Conservation (phyloP, 2,797 vertebrate species). For the Pangasius djambal region DNA sequence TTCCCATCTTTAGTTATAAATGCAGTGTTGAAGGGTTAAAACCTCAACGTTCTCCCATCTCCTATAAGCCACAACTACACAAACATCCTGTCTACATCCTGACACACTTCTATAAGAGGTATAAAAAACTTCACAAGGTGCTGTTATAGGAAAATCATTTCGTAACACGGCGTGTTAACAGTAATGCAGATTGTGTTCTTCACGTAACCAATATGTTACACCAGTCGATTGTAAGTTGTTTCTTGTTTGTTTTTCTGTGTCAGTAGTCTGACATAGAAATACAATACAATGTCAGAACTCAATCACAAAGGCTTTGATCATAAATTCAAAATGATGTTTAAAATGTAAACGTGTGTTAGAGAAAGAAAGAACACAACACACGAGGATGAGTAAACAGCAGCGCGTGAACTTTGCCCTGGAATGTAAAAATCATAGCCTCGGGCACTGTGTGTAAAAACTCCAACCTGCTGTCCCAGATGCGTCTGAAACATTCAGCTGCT, state of each 20-base stretch:
- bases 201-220: too few species aligned
- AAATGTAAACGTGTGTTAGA: not conserved
- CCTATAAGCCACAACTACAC: not conserved
- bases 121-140: not conserved
- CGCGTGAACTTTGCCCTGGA: not conserved
- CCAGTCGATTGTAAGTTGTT: not conserved
- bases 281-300: too few species aligned
- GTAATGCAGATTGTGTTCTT: too few species aligned
- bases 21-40: not conserved
- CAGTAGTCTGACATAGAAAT: too few species aligned
- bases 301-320: not conserved
- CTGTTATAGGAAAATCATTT: not conserved
- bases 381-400: not conserved
- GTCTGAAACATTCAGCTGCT: conserved; percentile 21
- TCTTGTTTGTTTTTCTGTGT: not conserved
- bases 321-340: not conserved
- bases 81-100: not conserved
- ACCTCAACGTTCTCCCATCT: not conserved
- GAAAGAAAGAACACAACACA: not conserved
- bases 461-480: not conserved
- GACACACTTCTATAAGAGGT: not conserved
- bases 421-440: conserved; percentile 18
- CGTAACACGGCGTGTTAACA: not conserved
- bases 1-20: not conserved
- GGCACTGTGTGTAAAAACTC: conserved; percentile 12